Conservation (phyloP, 1,140 invertebrate genomes). For the Panulirus ornatus region DNA sequence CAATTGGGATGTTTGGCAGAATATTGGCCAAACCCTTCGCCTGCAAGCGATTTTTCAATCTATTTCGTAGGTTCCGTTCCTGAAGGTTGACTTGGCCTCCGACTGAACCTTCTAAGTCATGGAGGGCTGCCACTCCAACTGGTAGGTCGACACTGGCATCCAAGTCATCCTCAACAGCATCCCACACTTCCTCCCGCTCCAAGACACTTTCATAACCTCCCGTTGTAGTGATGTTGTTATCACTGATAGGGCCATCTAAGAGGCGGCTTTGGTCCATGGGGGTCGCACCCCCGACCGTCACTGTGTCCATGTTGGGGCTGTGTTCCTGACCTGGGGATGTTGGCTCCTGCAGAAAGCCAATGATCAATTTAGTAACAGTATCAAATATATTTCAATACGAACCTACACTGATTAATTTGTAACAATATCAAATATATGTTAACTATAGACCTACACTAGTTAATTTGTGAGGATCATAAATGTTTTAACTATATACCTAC, state of each 20-base stretch:
- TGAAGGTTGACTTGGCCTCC: conserved; percentile 67
- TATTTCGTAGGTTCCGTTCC: conserved; percentile 67
- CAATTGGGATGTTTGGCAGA: conserved; percentile 72
- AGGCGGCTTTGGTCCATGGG: conserved; percentile 77
- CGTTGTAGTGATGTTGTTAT: conserved; percentile 80
- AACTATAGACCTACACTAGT: too few relatives aligned
- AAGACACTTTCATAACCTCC: conserved; percentile 77
- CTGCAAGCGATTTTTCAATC: conserved; percentile 70
- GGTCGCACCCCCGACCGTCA: conserved; percentile 79
- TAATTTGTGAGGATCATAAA: too few relatives aligned
- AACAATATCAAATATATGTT: too few relatives aligned
- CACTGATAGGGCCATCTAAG: conserved; percentile 80
- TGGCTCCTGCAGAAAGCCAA: conserved; percentile 78
- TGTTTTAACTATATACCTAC: too few relatives aligned
- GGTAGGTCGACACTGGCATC: conserved; percentile 74
- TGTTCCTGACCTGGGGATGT: conserved; percentile 83
- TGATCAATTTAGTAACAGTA: too few relatives aligned
- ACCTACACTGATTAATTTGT: too few relatives aligned
- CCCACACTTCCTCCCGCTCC: conserved; percentile 79
- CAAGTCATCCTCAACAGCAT: conserved; percentile 83
- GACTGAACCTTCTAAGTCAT: conserved; percentile 72
- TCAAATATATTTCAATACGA: too few relatives aligned
- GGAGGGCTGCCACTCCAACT: conserved; percentile 75
- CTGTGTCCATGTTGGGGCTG: conserved; percentile 81
- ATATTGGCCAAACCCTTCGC: conserved; percentile 75